These are phyloP conservation scores for Steatocranus sp. DNA, from an alignment of 2,797 vertebrate genomes.

Conservation along the genomic window DNA sequence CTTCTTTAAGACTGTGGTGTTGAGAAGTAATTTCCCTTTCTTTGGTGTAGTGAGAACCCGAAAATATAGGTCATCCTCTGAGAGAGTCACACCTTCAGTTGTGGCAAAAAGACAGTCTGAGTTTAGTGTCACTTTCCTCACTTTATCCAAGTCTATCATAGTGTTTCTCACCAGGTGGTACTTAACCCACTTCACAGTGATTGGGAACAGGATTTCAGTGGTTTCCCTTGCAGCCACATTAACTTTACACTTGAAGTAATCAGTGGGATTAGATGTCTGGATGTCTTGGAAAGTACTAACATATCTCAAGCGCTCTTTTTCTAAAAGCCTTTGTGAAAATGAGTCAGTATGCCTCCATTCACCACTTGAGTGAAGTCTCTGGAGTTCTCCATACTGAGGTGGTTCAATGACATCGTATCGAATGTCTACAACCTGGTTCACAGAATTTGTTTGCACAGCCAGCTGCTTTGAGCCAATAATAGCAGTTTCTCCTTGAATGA, in stretches of 20 bases:
- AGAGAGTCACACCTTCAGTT: conserved; percentile 63
- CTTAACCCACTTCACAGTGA: conserved; percentile 82
- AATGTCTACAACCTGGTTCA: conserved; percentile 76
- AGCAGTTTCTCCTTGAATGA: conserved; percentile 75
- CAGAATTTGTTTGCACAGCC: conserved; percentile 80
- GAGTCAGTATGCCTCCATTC: conserved; percentile 79
- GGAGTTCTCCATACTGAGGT: conserved; percentile 83
- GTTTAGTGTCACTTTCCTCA: conserved; percentile 74
- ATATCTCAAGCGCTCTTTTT: conserved; percentile 78
- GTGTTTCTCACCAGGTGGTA: conserved; percentile 77
- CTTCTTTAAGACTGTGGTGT: conserved; percentile 69
- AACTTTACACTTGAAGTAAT: conserved; percentile 87
- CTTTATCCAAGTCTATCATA: conserved; percentile 78
- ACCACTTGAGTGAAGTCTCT: conserved; percentile 75
- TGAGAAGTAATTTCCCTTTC: conserved; percentile 81
- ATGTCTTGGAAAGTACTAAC: conserved; percentile 78
- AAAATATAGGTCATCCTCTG: conserved; percentile 79
- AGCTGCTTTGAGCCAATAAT: conserved; percentile 78
- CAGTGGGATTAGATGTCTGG: conserved; percentile 74
- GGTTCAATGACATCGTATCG: conserved; percentile 75
- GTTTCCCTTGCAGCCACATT: conserved; percentile 73
- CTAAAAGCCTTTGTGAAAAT: conserved; percentile 84
- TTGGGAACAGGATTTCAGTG: conserved; percentile 77
- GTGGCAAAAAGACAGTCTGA: conserved; percentile 75
- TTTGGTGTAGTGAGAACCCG: conserved; percentile 79